Percentiles rank a stretch among this genome's conserved stretches.
Evolutionary conservation across 2,888 invertebrate genomes (phyloP).

Genomic region (Carterocephalus palaemon): DNA sequence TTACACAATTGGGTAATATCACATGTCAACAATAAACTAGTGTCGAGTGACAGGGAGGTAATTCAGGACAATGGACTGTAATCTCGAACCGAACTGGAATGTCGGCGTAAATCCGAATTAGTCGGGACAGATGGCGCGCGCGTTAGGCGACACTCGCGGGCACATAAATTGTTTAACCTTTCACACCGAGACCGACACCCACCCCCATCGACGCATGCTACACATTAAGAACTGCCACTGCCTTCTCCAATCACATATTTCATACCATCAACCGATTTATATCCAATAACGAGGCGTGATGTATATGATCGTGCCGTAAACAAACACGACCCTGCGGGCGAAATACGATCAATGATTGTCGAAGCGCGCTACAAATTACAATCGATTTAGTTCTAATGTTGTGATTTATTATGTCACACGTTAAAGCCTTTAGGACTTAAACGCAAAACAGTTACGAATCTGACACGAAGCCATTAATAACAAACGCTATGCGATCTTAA

Average conservation of each 20-base stretch:
- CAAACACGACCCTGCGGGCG: conserved; percentile 31
- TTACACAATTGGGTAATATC: conserved; percentile 39
- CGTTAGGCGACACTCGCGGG: conserved; percentile 40
- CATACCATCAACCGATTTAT: conserved; percentile 29
- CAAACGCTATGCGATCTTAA: not conserved
- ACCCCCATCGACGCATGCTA: conserved; percentile 25
- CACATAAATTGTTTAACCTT: conserved; percentile 64
- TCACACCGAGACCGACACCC: conserved; percentile 34
- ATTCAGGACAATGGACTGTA: conserved; percentile 57
- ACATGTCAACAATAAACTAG: conserved; percentile 41
- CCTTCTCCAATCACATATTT: conserved; percentile 27
- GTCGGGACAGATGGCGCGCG: conserved; percentile 45
- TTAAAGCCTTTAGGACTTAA: not conserved
- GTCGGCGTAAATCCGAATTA: conserved; percentile 59
- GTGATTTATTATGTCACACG: conserved; percentile 9
- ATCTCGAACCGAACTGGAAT: conserved; percentile 46
- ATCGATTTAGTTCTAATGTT: conserved; percentile 11
- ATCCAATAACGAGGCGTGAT: conserved; percentile 30
- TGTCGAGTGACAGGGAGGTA: conserved; percentile 38
- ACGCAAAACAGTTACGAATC: not conserved
- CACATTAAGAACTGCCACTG: conserved; percentile 17
- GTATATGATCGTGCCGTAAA: conserved; percentile 28
- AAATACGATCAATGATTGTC: conserved; percentile 9
- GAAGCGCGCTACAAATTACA: conserved; percentile 10
- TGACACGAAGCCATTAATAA: not conserved